phyloP scores from a whole-genome alignment of 2,888 invertebrate species.

The Clitarchus hookeri region DNA sequence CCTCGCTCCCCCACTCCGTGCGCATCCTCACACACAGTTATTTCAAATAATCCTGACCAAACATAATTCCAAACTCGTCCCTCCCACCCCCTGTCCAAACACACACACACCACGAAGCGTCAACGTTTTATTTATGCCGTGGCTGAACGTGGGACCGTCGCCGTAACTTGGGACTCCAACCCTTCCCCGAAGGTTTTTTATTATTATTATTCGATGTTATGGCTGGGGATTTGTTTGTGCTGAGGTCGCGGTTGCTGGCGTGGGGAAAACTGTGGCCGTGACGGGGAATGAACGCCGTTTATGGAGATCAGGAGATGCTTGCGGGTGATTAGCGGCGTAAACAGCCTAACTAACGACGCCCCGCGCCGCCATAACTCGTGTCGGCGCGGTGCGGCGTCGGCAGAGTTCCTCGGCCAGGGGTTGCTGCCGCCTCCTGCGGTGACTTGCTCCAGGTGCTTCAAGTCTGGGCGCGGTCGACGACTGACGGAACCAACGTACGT shows the following conservation, averaged over 20 bases:
- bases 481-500: too few relatives aligned
- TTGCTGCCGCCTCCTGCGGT: too few relatives aligned
- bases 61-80: neutral
- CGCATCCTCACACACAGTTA: too few relatives aligned
- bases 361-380: too few relatives aligned
- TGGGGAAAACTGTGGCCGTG: neutral
- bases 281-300: neutral
- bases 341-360: neutral
- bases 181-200: neutral
- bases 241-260: neutral
- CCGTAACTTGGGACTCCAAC: neutral
- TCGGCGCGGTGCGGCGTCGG: too few relatives aligned
- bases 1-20: too few relatives aligned
- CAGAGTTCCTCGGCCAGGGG: neutral
- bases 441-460: too few relatives aligned
- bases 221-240: neutral
- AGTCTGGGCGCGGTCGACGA: too few relatives aligned
- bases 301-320: neutral
- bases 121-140: neutral
- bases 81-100: neutral
- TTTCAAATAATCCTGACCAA: slow-evolving; percentile 9
- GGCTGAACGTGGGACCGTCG: neutral
- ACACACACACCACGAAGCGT: too few relatives aligned
- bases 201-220: neutral
- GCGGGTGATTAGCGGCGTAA: neutral